A percentile compares a stretch with the other conserved stretches of the same genome.
phyloP scores from a whole-genome alignment of 2,113 vertebrate genomes.

The Pollachius pollachius region DNA sequence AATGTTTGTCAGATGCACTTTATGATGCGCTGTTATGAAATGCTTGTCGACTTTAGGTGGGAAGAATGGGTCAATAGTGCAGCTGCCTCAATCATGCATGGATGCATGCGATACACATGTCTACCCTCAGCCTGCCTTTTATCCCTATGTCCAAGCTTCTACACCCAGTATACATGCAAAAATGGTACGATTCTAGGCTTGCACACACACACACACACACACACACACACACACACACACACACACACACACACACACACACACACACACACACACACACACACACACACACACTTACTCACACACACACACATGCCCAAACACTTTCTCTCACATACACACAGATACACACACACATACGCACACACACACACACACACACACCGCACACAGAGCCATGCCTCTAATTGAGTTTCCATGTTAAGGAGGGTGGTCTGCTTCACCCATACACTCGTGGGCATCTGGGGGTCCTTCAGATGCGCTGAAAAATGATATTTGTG shows the following conservation, averaged over 20 bases:
- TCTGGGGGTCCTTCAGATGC: conserved; percentile 3
- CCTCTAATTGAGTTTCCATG: conserved; percentile 64
- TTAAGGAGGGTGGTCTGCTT: conserved; percentile 24
- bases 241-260: neutral
- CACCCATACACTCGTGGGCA: conserved; percentile 30
- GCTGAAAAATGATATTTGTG: conserved; percentile 15
- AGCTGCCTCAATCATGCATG: no score
- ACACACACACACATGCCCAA: neutral
- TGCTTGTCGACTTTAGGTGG: no score
- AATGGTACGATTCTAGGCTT: no score
- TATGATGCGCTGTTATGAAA: neutral
- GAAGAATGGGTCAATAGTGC: no score
- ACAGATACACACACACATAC: neutral
- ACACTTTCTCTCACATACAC: neutral
- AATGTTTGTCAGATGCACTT: no score
- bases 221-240: no score
- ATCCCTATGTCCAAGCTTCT: no score
- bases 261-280: neutral
- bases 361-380: neutral
- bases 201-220: no score
- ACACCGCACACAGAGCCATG: conserved; percentile 25
- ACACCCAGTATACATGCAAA: no score
- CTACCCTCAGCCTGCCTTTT: no score
- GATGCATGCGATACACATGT: no score
- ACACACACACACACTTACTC: neutral